phyloP scores from a whole-genome alignment of 1,140 invertebrate species.

The Scaptomyza hsui region DNA sequence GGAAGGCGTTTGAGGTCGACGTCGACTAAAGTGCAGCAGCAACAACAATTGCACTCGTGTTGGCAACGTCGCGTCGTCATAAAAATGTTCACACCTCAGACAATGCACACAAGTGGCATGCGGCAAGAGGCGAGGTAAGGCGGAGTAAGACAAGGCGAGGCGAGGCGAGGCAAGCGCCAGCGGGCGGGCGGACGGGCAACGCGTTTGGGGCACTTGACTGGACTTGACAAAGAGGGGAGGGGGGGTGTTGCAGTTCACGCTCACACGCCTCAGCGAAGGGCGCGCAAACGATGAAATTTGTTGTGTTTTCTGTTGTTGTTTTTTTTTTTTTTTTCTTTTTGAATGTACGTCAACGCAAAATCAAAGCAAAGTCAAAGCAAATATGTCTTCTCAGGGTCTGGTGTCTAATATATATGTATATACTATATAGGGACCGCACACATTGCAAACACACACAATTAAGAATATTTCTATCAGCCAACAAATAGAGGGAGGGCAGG shows the following conservation, averaged over 20 bases:
- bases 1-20: constrained; percentile 7
- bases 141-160: constrained; percentile 4
- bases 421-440: constrained; percentile 57
- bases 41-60: constrained; percentile 71
- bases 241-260: background rate
- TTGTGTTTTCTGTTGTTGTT: background rate
- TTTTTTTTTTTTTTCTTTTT: constrained; percentile 23
- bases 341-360: constrained; percentile 76
- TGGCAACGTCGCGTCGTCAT: constrained; percentile 41
- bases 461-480: constrained; percentile 74
- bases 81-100: constrained; percentile 78
- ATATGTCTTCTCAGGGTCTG: constrained; percentile 39
- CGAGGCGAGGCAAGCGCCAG: constrained; percentile 20
- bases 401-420: background rate
- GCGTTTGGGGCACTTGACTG: constrained; percentile 37
- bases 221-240: background rate
- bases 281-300: constrained; percentile 16
- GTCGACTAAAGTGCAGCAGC: constrained; percentile 47
- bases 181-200: constrained; percentile 1
- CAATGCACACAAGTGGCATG: constrained; percentile 62
- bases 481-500: constrained; percentile 16
- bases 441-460: constrained; percentile 61
- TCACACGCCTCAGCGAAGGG: constrained; percentile 32
- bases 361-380: constrained; percentile 77
- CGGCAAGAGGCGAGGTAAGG: constrained; percentile 15